These are phyloP conservation scores for Agrilus mali DNA, from an alignment of 2,888 invertebrate genomes.

Conservation along the genomic window DNA sequence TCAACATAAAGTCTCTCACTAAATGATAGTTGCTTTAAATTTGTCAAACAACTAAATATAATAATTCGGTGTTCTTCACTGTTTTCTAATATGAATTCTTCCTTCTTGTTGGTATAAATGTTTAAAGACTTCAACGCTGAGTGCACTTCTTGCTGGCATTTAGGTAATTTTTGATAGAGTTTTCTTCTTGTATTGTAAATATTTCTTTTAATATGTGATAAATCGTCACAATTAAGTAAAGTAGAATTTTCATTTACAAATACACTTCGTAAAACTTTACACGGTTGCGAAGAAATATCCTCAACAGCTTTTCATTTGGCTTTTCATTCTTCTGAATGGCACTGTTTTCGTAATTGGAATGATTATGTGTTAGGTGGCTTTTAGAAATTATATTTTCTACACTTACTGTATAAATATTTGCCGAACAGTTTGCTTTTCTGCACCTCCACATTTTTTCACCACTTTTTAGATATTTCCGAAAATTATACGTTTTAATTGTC, in stretches of 20 bases:
- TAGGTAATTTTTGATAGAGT: no score
- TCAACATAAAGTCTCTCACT: background rate
- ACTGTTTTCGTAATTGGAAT: background rate
- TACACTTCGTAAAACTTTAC: background rate
- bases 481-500: no score
- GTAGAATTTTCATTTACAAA: no score
- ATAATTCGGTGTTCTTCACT: background rate
- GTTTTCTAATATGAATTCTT: background rate
- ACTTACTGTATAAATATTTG: background rate
- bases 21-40: background rate
- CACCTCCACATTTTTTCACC: conserved; percentile 1
- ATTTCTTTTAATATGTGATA: no score
- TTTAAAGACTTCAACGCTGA: background rate
- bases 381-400: background rate
- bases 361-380: background rate
- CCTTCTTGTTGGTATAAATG: background rate
- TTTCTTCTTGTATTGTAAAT: no score
- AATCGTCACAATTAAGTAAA: no score
- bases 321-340: background rate
- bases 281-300: background rate
- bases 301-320: conserved; percentile 1
- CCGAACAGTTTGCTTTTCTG: conserved; percentile 1
- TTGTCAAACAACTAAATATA: background rate
- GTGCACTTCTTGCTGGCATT: background rate
- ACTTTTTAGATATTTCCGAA: background rate